Evolutionary conservation across 2,888 invertebrate genomes (phyloP).

Genomic region (Protonemura montana): DNA sequence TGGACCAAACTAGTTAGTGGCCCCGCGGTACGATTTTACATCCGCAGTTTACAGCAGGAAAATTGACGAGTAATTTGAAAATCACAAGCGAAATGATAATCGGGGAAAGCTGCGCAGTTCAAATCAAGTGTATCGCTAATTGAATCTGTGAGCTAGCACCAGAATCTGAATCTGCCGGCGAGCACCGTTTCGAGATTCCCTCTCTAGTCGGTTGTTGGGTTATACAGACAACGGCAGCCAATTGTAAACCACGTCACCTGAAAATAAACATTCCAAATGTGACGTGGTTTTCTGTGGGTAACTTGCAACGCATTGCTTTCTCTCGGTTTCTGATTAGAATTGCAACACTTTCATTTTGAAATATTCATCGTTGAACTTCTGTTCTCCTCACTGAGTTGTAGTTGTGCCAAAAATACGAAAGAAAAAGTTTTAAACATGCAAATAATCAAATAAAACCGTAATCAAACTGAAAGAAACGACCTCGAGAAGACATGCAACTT

Average conservation of each 20-base stretch:
- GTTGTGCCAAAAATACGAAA: too few relatives aligned
- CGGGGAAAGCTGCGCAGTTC: background rate
- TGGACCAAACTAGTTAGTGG: conserved; percentile 1
- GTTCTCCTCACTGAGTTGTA: too few relatives aligned
- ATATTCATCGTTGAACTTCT: too few relatives aligned
- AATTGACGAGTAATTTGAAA: background rate
- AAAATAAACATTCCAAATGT: background rate
- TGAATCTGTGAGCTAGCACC: background rate
- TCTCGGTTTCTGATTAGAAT: background rate
- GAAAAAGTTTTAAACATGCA: too few relatives aligned
- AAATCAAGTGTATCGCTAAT: background rate
- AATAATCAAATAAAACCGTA: too few relatives aligned
- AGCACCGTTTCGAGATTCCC: background rate
- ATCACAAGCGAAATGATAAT: background rate
- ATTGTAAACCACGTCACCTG: background rate
- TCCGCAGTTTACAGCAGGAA: background rate
- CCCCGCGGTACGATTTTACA: background rate
- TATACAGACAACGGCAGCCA: too few relatives aligned
- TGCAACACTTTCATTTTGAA: background rate
- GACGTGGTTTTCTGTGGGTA: background rate
- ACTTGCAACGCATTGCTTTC: background rate
- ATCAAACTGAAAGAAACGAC: too few relatives aligned
- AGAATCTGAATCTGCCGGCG: background rate
- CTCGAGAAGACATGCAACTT: too few relatives aligned
- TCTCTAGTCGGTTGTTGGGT: too few relatives aligned